These are phyloP conservation scores for Schizothorax lantsangensis DNA, from an alignment of 2,797 vertebrate genomes.

Conservation along the genomic window DNA sequence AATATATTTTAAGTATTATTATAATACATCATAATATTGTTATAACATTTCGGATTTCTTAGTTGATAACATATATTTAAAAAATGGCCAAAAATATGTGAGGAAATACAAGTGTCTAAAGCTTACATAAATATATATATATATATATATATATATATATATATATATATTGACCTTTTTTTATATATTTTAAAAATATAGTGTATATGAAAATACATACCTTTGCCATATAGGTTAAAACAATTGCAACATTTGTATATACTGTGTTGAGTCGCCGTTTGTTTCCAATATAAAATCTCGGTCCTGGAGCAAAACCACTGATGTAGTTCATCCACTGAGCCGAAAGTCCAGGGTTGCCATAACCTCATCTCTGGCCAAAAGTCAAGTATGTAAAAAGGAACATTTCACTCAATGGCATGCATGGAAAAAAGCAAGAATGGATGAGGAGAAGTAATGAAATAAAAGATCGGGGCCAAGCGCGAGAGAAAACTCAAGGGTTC, in stretches of 20 bases:
- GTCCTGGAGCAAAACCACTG: conserved; percentile 1
- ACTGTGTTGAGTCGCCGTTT: neutral
- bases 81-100: no score
- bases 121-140: no score
- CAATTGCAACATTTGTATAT: neutral
- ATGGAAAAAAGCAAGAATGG: conserved; percentile 42
- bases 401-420: conserved; percentile 65
- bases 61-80: no score
- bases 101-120: neutral
- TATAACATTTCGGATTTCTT: no score
- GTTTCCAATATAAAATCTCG: neutral
- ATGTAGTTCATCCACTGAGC: conserved; percentile 34
- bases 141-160: no score
- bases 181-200: neutral
- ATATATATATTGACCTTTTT: neutral
- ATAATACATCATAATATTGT: no score
- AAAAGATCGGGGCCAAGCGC: conserved; percentile 36
- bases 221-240: neutral
- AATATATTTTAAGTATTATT: no score
- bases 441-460: conserved; percentile 49
- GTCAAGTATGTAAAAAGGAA: conserved; percentile 58
- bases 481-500: conserved; percentile 31
- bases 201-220: neutral
- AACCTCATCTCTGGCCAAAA: conserved; percentile 55
- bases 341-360: conserved; percentile 41